Evolutionary conservation across 2,888 invertebrate species (phyloP).

Genomic region (Prionchulus punctatus): DNA sequence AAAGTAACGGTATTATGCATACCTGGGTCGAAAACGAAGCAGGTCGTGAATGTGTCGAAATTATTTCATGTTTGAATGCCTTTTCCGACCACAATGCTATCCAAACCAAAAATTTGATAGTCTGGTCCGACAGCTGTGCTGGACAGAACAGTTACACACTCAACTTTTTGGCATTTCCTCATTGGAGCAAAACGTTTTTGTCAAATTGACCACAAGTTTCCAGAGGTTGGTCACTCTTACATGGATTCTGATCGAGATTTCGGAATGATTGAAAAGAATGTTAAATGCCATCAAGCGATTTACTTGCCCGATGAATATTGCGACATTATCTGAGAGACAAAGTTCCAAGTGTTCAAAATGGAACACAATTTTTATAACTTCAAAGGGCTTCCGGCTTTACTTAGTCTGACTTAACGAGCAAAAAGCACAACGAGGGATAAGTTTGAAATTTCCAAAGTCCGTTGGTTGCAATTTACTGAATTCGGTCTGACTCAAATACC

Average conservation of each 20-base stretch:
- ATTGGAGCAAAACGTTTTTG: background rate
- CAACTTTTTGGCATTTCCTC: background rate
- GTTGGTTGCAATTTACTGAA: no score
- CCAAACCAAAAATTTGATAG: background rate
- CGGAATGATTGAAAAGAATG: background rate
- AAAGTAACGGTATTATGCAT: background rate
- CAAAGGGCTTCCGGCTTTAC: no score
- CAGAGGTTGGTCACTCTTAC: conserved; percentile 2
- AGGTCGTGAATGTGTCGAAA: background rate
- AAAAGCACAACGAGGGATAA: no score
- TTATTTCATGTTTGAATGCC: background rate
- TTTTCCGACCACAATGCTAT: background rate
- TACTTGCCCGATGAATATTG: no score
- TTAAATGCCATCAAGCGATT: no score
- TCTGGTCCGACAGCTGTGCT: background rate
- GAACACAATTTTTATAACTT: no score
- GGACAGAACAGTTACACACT: background rate
- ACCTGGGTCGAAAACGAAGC: background rate
- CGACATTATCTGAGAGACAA: no score
- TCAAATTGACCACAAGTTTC: background rate
- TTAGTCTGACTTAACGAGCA: no score
- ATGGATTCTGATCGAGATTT: conserved; percentile 1
- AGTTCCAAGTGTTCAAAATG: no score
- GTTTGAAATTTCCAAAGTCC: no score
- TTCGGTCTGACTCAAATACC: no score